Percentiles rank a stretch among this genome's conserved stretches.
phyloP scores from a whole-genome alignment of 2,797 vertebrate genomes.

The Poecilia picta region DNA sequence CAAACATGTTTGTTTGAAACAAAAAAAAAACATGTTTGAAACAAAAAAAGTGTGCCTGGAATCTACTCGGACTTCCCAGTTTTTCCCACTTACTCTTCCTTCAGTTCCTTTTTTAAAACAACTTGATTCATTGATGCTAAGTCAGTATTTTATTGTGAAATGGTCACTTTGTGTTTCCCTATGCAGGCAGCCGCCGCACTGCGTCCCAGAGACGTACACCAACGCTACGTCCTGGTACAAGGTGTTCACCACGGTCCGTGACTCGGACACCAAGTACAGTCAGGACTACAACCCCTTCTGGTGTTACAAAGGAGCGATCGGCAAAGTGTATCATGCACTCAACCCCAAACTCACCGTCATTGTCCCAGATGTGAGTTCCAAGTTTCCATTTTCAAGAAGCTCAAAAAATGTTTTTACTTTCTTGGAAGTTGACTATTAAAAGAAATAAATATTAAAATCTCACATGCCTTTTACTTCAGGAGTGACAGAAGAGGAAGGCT shows the following conservation, averaged over 20 bases:
- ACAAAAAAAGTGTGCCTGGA: background rate
- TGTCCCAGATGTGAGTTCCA: conserved; percentile 92
- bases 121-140: background rate
- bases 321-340: conserved; percentile 96
- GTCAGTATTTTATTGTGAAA: background rate
- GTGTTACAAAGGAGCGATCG: conserved; percentile 99
- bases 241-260: conserved; percentile 94
- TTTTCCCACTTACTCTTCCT: background rate
- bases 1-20: background rate
- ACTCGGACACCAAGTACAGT: conserved; percentile 94
- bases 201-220: conserved; percentile 93
- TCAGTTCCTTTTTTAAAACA: background rate
- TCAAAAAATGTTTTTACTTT: background rate
- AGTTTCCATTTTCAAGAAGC: background rate
- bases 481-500: background rate
- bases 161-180: background rate
- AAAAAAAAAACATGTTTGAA: no score
- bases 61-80: background rate
- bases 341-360: conserved; percentile 98
- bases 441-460: no score
- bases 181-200: conserved; percentile 93
- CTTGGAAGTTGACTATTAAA: background rate
- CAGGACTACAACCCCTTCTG: conserved; percentile 99
- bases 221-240: conserved; percentile 98
- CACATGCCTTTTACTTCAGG: background rate